Percentiles rank a stretch among this genome's conserved stretches.
Evolutionary conservation across 2,888 invertebrate genomes (phyloP).

Genomic region (Erannis defoliaria): DNA sequence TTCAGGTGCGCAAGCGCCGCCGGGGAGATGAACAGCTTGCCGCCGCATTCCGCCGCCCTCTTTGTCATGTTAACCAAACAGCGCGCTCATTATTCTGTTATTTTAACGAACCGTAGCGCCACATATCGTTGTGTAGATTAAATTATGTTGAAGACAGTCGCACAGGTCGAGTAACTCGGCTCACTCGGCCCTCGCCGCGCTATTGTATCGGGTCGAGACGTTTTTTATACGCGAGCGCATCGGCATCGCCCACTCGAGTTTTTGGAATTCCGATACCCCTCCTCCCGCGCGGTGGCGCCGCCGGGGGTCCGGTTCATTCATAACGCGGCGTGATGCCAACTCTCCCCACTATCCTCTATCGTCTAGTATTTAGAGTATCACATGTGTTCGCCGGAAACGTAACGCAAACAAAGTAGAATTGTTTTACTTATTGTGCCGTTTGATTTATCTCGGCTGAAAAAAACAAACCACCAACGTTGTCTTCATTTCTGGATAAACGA

Average conservation of each 20-base stretch:
- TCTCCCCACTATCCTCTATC: conserved; percentile 44
- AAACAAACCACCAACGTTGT: conserved; percentile 71
- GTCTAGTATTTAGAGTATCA: conserved; percentile 54
- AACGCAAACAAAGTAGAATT: conserved; percentile 73
- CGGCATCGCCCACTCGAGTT: conserved; percentile 79
- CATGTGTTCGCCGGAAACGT: conserved; percentile 74
- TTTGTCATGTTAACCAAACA: conserved; percentile 84
- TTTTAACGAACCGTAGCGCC: conserved; percentile 78
- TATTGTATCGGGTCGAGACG: conserved; percentile 71
- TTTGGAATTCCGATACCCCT: conserved; percentile 77
- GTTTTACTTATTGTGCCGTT: conserved; percentile 65
- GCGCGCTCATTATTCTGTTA: conserved; percentile 79
- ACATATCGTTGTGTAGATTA: conserved; percentile 46
- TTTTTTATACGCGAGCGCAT: conserved; percentile 71
- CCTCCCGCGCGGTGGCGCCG: conserved; percentile 48
- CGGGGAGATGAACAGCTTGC: conserved; percentile 61
- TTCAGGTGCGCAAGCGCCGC: conserved; percentile 65
- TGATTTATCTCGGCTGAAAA: conserved; percentile 58
- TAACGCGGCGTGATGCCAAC: conserved; percentile 74
- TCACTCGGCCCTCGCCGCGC: conserved; percentile 39
- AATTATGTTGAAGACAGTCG: conserved; percentile 50
- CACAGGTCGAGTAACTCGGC: conserved; percentile 42
- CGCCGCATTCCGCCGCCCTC: conserved; percentile 73
- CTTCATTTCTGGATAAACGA: conserved; percentile 45
- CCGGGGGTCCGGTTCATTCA: conserved; percentile 81